Evolutionary conservation across 1,140 invertebrate species (phyloP).

Genomic region (Halictus rubicundus): DNA sequence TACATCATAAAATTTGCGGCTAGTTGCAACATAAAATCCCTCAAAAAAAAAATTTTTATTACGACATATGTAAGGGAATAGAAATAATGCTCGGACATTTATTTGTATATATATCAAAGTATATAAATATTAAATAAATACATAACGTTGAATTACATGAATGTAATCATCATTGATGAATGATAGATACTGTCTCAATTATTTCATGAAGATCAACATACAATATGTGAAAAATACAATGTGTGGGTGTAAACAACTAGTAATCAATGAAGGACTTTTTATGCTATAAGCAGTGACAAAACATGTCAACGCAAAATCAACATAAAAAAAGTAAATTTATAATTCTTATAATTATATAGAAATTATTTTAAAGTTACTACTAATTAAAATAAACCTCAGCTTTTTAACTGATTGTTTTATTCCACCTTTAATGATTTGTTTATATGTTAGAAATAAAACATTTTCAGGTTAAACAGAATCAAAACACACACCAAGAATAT

Average conservation of each 20-base stretch:
- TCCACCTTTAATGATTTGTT: constrained; percentile 27
- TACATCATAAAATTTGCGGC: constrained; percentile 32
- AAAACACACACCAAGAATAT: background rate
- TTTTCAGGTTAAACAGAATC: background rate
- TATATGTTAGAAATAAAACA: constrained; percentile 1
- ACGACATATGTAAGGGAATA: constrained; percentile 36
- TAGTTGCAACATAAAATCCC: constrained; percentile 39
- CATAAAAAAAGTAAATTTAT: constrained; percentile 64
- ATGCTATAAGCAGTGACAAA: constrained; percentile 25
- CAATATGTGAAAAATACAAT: constrained; percentile 37
- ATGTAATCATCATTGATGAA: constrained; percentile 51
- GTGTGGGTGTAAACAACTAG: constrained; percentile 37
- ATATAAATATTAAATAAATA: constrained; percentile 53
- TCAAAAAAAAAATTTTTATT: constrained; percentile 42
- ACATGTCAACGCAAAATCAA: constrained; percentile 52
- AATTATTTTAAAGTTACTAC: constrained; percentile 78
- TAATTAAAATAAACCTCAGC: constrained; percentile 78
- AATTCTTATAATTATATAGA: constrained; percentile 76
- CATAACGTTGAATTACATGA: constrained; percentile 41
- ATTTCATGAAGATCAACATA: constrained; percentile 39
- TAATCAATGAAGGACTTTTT: constrained; percentile 37
- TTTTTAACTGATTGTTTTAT: constrained; percentile 70
- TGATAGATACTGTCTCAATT: constrained; percentile 42
- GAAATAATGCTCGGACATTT: constrained; percentile 59
- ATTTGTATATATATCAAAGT: constrained; percentile 65